Base-by-base conservation (phyloP, 2,797 vertebrate species). In the Spondyliosoma cantharus region DNA sequence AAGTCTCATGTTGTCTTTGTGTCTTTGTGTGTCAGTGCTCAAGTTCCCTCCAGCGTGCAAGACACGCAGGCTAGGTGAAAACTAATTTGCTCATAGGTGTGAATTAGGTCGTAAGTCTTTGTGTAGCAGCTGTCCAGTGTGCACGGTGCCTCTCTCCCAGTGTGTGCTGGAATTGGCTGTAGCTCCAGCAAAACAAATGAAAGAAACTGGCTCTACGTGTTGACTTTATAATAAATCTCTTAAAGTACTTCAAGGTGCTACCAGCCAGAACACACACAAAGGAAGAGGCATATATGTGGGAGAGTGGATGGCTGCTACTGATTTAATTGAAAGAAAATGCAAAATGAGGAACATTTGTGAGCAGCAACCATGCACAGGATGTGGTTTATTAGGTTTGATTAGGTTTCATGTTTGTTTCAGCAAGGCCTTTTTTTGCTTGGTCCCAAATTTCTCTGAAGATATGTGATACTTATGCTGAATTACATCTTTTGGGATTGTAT, bases 151-250 rank as follows among this genome's bases (percentile, higher is more conserved):
- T 80, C 53, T 79, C 62, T 12, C 72, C 53, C 22, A 37, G 8
- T 52, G 63, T 49, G 25, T 65, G 67, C 71, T 19, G n/a, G 12
- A 56, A 85, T 72, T 73, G 43, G 48, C 64, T 54, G 17, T 20
- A n/a, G 67, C 37, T 78, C 37, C 37, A 43, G 61, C 32, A 72
- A 54, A 75, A 67, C 64, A 73, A 80, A 78, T 56, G 58, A 77
- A 64, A 80, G 54, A 66, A 84, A 78, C 68, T 24, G 69, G 71
- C 67, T 80, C 7, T 71, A 56, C 84, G 76, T 71, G 78, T 74
- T 87, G 49, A 48, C 9, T 49, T 53, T 43, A 53, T 71, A 75
- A 76, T 74, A 79, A 70, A 71, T 78, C 79, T 72, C 61, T 74
- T 72, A 8, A 76, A 75, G 43, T 32, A 78, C 24, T 66, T 76